Evolutionary conservation across 1,140 invertebrate species (phyloP).

Genomic region (Bathynomus jamesi): DNA sequence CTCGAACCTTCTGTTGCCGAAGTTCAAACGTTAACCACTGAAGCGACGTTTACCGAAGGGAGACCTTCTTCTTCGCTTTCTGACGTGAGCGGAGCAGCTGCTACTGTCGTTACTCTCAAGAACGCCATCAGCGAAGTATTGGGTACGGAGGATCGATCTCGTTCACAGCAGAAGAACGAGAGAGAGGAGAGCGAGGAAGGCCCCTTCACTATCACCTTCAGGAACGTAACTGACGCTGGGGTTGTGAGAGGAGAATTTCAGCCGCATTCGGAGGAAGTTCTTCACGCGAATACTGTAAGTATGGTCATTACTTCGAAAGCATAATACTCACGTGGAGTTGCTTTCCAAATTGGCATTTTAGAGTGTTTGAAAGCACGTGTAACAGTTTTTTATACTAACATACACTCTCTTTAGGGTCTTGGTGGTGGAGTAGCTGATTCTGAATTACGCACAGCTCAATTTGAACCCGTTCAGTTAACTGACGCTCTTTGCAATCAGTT

Average conservation of each 20-base stretch:
- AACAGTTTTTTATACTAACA: not conserved
- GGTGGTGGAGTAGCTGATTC: not conserved
- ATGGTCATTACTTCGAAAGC: not conserved
- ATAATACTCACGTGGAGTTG: not conserved
- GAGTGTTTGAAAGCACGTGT: not conserved
- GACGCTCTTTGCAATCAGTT: not conserved
- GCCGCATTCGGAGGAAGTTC: not conserved
- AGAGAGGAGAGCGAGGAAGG: constrained; percentile 25
- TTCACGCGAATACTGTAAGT: not conserved
- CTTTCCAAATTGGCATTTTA: not conserved
- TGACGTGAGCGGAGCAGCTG: not conserved
- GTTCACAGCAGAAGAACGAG: constrained; percentile 15
- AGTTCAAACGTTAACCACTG: not conserved
- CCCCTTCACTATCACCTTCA: constrained; percentile 35
- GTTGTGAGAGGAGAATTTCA: not conserved
- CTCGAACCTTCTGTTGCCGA: not conserved
- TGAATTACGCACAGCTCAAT: constrained; percentile 1
- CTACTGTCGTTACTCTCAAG: constrained; percentile 21
- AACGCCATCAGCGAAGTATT: constrained; percentile 17
- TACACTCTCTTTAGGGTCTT: constrained; percentile 1
- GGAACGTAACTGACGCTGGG: constrained; percentile 29
- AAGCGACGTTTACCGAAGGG: not conserved
- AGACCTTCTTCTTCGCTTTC: not conserved
- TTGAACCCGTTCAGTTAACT: not conserved
- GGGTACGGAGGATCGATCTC: constrained; percentile 10